Base-by-base conservation (phyloP, 2,113 vertebrate genomes). In the Nesogale talazaci region DNA sequence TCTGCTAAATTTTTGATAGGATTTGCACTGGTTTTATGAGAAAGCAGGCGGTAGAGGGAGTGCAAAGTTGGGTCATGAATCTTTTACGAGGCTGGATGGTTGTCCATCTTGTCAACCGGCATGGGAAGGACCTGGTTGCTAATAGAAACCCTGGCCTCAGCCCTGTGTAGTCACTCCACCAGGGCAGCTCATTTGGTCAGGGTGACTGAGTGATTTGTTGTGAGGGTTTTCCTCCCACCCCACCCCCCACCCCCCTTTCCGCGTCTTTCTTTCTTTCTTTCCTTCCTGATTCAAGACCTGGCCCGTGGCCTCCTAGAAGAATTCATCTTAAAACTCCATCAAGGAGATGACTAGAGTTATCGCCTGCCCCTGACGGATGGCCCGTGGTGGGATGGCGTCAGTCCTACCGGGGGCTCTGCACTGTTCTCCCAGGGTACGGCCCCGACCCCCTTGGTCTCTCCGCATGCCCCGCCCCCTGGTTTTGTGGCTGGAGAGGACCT, bases 1-100 rank as follows among this genome's bases (percentile, higher is more conserved):
- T 98, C 98, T 98, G 98, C 98, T 98, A 98, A 98, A 99, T 99
- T 98, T 99, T 99, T 99, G 98, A 98, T 99, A 97, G 98, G 98
- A 98, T 98, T 98, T 98, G 98, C 98, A 97, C 97, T 98, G 98
- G 97, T 98, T 98, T 98, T 98, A 98, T 97, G 98, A 98, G 98
- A 97, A 97, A 98, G 98, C 98, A 96, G 97, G 98, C 97, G 94
- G 97, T 89, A 77, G 97, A 97, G 46, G 46, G 97, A 98, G 98
- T 97, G 98, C 97, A 97, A 97, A 98, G 98, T 98, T 98, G 96
- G 97, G 97, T 97, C 98, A 98, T 98, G 97, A 98, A 98, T 98
- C 98, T 98, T 98, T 98, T 97, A 98, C 96, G 38, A 98, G 97
- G 96, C 95, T 46, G 87, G 97, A 97, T 96, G 98, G 97, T 98